Conservation (phyloP, 2,888 invertebrate species). For the Zaprionus lineosus region DNA sequence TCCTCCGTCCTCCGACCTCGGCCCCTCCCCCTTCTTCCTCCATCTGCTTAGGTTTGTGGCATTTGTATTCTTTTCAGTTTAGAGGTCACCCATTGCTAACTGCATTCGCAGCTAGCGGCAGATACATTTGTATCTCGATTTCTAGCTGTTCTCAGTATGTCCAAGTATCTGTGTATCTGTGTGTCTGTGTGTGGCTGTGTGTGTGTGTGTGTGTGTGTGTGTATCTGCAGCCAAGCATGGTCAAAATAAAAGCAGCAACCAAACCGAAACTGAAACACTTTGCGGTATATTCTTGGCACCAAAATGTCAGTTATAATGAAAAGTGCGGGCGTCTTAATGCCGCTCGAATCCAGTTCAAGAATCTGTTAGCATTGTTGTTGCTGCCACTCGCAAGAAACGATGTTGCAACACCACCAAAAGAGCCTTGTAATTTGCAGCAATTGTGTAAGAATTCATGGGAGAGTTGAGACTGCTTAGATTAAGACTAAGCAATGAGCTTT, state of each 20-base stretch:
- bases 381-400: too few relatives aligned
- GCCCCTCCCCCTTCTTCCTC: too few relatives aligned
- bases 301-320: conserved; percentile 73
- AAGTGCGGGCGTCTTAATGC: conserved; percentile 17
- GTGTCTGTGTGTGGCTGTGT: too few relatives aligned
- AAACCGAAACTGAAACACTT: conserved; percentile 64
- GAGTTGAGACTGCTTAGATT: too few relatives aligned
- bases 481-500: too few relatives aligned
- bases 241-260: conserved; percentile 26
- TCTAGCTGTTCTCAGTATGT: too few relatives aligned
- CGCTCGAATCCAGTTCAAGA: neutral
- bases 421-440: too few relatives aligned
- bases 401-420: too few relatives aligned
- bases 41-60: too few relatives aligned
- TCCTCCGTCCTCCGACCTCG: too few relatives aligned
- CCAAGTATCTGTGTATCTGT: conserved; percentile 29
- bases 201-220: conserved; percentile 24
- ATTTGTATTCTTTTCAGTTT: conserved; percentile 55
- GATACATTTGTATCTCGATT: conserved; percentile 23
- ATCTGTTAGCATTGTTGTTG: too few relatives aligned
- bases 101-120: conserved; percentile 48
- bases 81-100: conserved; percentile 64
- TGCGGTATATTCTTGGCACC: conserved; percentile 75
- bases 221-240: conserved; percentile 66
- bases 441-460: too few relatives aligned